Percentiles rank a stretch among this genome's conserved stretches.
Conservation (phyloP, 2,888 invertebrate genomes). For the Salpingus planirostris region DNA sequence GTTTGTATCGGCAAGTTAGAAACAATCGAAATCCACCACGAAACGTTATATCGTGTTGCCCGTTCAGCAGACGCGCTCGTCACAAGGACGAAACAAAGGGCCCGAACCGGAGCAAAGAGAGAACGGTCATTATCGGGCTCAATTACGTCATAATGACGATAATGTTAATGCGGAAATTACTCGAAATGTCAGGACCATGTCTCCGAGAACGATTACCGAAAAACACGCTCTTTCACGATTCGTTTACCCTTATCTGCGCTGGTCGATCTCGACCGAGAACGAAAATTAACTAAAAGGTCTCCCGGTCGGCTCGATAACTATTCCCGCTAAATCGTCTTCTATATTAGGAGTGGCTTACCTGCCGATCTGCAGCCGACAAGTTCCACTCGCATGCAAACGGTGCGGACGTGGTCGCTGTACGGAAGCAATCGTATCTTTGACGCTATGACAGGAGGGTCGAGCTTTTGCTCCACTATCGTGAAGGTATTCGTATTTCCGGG, state of each 20-base stretch:
- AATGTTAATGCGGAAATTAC: too few species aligned
- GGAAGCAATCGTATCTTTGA: slow-evolving; percentile 71
- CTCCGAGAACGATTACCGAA: too few species aligned
- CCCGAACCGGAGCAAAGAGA: too few species aligned
- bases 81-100: slow-evolving; percentile 5
- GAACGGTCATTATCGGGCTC: too few species aligned
- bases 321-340: too few species aligned
- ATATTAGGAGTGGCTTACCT: slow-evolving; percentile 46
- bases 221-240: too few species aligned
- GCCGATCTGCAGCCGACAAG: slow-evolving; percentile 70
- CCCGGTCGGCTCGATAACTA: too few species aligned
- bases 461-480: slow-evolving; percentile 60
- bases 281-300: too few species aligned
- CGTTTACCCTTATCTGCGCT: too few species aligned
- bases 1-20: slow-evolving; percentile 21
- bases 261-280: too few species aligned
- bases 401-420: slow-evolving; percentile 66
- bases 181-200: too few species aligned
- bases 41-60: slow-evolving; percentile 16
- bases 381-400: slow-evolving; percentile 75
- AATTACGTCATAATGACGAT: too few species aligned
- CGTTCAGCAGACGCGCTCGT: slow-evolving; percentile 17
- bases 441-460: slow-evolving; percentile 69
- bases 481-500: slow-evolving; percentile 73
- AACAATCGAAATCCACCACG: slow-evolving; percentile 23